A percentile compares a stretch with the other conserved stretches of the same genome.
These are phyloP conservation scores for Rynchops niger DNA, from an alignment of 2,113 vertebrate species.

Conservation along the genomic window DNA sequence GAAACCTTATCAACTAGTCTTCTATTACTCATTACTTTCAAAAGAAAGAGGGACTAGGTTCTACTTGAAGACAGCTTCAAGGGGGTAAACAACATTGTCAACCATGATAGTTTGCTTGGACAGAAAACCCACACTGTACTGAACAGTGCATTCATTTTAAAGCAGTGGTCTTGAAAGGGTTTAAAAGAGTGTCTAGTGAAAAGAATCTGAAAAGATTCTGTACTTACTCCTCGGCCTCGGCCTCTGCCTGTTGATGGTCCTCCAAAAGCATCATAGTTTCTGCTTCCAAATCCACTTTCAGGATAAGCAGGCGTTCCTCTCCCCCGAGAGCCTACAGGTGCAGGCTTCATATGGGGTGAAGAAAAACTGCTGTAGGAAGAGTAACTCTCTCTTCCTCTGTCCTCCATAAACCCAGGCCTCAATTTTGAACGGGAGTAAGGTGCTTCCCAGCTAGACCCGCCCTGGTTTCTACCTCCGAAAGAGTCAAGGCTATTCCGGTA, in stretches of 20 bases:
- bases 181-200: constrained; percentile 87
- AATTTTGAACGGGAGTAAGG: constrained; percentile 86
- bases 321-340: constrained; percentile 89
- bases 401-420: constrained; percentile 90
- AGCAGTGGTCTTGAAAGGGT: constrained; percentile 86
- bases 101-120: constrained; percentile 66
- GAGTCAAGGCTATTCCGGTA: constrained; percentile 88
- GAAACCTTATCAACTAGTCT: constrained; percentile 72
- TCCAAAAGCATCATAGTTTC: constrained; percentile 90
- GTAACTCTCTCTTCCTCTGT: constrained; percentile 87
- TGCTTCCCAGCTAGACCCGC: constrained; percentile 87
- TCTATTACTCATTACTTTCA: constrained; percentile 70
- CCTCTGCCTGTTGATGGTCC: constrained; percentile 87
- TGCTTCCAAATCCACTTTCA: constrained; percentile 87
- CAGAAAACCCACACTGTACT: constrained; percentile 72
- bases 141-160: constrained; percentile 76
- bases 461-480: constrained; percentile 89
- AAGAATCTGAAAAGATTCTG: constrained; percentile 91
- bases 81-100: constrained; percentile 59
- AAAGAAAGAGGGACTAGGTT: constrained; percentile 58
- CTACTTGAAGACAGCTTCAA: constrained; percentile 71
- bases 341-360: constrained; percentile 86
- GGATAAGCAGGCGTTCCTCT: constrained; percentile 88
- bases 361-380: constrained; percentile 89
- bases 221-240: constrained; percentile 91